Conservation (phyloP, 2,113 vertebrate species). For the Jaculus jaculus region DNA sequence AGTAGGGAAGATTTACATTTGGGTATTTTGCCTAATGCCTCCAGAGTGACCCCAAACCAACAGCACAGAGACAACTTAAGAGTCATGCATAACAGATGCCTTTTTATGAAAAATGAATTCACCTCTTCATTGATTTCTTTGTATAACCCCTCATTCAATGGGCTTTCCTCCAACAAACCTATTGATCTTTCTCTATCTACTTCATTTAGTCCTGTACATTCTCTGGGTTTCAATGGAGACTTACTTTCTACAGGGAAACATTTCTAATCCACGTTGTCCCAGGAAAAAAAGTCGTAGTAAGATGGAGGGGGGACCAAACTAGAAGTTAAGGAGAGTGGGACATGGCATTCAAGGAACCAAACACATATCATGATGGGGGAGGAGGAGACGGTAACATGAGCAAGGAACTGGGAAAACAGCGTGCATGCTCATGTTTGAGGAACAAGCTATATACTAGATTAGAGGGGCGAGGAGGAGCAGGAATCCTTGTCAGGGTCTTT, state of each 20-base stretch:
- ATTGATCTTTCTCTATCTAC: not conserved
- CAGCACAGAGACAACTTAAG: not conserved
- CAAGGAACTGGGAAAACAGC: too few species aligned
- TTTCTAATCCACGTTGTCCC: not conserved
- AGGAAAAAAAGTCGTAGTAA: not conserved
- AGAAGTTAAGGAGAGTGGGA: not conserved
- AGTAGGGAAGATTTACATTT: not conserved
- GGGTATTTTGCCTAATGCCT: not conserved
- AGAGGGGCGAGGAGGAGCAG: fast-evolving
- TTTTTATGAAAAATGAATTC: not conserved
- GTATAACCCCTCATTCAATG: not conserved
- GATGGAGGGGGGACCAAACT: not conserved
- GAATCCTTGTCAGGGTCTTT: too few species aligned
- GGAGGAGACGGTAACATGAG: not conserved
- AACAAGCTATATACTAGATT: too few species aligned
- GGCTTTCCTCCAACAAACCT: not conserved
- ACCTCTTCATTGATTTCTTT: not conserved
- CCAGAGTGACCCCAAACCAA: not conserved
- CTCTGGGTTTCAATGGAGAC: not conserved
- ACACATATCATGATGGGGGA: not conserved
- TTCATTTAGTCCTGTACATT: not conserved
- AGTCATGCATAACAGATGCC: not conserved
- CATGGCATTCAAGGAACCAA: not conserved
- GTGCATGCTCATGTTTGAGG: too few species aligned
- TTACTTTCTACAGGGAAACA: not conserved